Base-by-base conservation (phyloP, 2,113 vertebrate genomes). In the Xiphophorus maculatus region DNA sequence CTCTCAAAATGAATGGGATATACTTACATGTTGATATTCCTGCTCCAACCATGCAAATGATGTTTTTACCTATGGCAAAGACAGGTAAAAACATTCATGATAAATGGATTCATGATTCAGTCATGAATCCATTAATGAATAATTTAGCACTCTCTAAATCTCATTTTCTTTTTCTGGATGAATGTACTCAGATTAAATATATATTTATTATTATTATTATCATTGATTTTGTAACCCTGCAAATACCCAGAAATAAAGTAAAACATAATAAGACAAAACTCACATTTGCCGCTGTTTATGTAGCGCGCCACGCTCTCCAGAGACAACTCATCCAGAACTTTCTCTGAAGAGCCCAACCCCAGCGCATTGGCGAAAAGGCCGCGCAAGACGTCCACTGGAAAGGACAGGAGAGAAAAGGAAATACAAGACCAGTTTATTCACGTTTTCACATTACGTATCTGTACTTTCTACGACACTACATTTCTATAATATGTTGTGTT, bases 11-110 rank as follows among this genome's bases (percentile, higher is more conserved):
- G 54, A 68, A 69, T 32, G 1, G 1, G 1, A 64, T 6, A 74
- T 27, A 91, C 92, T 90, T 84, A 97, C 96, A 95, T 0, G 96
- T 97, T 25, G 96, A 97, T 90, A 97, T 96, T 63, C 96, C 96
- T 0, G 96, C 96, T 72, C 96, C 96, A 60, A 97, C 97, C 95
- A 98, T 95, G 86, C 96, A 98, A 82, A 97, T 87, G n/a, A 98
- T 85, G 65, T 94, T 96, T 87, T 95, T 96, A 89, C 97, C 97
- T 98, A 86, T 35, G 42, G 35, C 58, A 90, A 54, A 84, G 33
- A 70, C 48, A 58, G 2, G 35, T 37, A 37, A 37, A 37, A 37
- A 37, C 35, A 37, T 37, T 12, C 2, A 37, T 37, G 2, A 37
- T 11, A 37, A 11, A 37, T 2, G 9, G 35, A 37, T 37, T 37